Conservation (phyloP, 2,797 vertebrate genomes). For the Halcyon leucocephala region DNA sequence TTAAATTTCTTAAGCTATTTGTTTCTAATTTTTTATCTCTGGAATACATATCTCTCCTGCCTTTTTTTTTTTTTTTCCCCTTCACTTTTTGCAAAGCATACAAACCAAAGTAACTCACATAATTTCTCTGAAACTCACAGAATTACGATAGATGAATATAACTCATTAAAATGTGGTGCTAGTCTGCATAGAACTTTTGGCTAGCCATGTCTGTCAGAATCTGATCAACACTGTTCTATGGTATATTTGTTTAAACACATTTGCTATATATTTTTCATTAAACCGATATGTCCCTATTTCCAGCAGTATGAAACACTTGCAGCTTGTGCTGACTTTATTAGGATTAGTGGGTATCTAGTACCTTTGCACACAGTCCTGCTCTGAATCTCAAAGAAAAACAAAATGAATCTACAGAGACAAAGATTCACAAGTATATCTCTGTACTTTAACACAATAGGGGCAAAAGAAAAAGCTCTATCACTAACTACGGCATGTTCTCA, state of each 20-base stretch:
- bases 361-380: background rate
- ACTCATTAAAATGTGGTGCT: background rate
- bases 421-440: background rate
- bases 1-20: background rate
- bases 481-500: background rate
- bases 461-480: background rate
- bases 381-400: background rate
- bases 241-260: background rate
- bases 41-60: background rate
- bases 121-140: background rate
- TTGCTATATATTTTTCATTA: background rate
- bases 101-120: background rate
- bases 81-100: background rate
- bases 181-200: background rate
- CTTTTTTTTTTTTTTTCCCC: background rate
- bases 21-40: background rate
- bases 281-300: background rate
- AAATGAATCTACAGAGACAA: too few species aligned
- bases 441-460: background rate
- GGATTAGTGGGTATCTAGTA: background rate
- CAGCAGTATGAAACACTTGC: background rate
- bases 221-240: background rate
- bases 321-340: background rate
- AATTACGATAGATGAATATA: background rate
- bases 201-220: background rate